These are phyloP conservation scores for Amphimallon solstitiale DNA, from an alignment of 2,888 invertebrate species.

Conservation along the genomic window DNA sequence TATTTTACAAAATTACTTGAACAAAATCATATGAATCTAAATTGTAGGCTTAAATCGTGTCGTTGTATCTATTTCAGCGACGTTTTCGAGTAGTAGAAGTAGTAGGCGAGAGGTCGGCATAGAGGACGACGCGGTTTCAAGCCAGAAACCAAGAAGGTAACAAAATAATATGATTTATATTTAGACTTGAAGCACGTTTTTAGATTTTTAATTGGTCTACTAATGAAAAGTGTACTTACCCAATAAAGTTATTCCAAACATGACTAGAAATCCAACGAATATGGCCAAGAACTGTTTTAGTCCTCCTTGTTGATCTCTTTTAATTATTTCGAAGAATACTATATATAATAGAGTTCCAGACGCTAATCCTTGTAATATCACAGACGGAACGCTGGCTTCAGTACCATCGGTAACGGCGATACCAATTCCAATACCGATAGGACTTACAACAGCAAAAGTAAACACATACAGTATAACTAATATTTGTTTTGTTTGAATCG, in stretches of 20 bases:
- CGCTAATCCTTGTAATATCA: slow-evolving; percentile 84
- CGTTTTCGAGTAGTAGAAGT: too few species aligned
- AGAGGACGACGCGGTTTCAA: too few species aligned
- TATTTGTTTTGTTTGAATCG: slow-evolving; percentile 72
- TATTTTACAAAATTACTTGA: too few species aligned
- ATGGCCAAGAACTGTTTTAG: slow-evolving; percentile 74
- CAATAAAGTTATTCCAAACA: slow-evolving; percentile 67
- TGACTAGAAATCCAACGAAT: slow-evolving; percentile 74
- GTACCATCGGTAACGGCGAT: slow-evolving; percentile 70
- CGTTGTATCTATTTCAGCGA: too few species aligned
- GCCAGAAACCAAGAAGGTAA: too few species aligned
- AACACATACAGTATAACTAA: slow-evolving; percentile 75
- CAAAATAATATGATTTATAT: too few species aligned
- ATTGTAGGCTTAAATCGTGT: too few species aligned
- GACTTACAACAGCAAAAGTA: slow-evolving; percentile 82
- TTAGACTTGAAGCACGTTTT: too few species aligned
- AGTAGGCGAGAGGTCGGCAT: too few species aligned
- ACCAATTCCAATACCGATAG: slow-evolving; percentile 78
- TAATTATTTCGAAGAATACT: slow-evolving; percentile 95
- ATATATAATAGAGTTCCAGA: slow-evolving; percentile 94
- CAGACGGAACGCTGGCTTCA: slow-evolving; percentile 71
- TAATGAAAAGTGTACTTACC: slow-evolving; percentile 48
- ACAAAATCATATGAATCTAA: too few species aligned
- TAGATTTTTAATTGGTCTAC: too few species aligned
- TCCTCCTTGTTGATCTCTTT: slow-evolving; percentile 68